These are phyloP conservation scores for Archaeoteleia sp. DNA, from an alignment of 2,888 invertebrate genomes.

Conservation along the genomic window DNA sequence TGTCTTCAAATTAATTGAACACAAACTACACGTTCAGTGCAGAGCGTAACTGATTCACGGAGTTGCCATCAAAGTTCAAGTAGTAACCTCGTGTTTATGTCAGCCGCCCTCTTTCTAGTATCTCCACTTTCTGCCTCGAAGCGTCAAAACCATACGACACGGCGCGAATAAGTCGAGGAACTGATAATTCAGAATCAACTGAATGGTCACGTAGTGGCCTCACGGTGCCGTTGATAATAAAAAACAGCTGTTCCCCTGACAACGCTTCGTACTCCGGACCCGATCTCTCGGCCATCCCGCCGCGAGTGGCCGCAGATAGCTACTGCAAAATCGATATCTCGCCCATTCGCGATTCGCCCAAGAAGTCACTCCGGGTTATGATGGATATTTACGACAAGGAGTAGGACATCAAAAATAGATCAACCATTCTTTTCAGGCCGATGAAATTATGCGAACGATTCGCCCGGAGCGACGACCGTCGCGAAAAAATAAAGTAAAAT, in stretches of 20 bases:
- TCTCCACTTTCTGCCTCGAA: neutral
- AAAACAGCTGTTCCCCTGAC: constrained; percentile 49
- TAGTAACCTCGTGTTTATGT: constrained; percentile 37
- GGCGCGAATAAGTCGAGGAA: constrained; percentile 23
- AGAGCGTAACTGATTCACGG: too few relatives aligned
- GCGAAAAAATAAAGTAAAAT: too few relatives aligned
- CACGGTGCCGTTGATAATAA: constrained; percentile 36
- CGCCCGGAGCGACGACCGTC: neutral
- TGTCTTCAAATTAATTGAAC: too few relatives aligned
- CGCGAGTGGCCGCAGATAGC: neutral
- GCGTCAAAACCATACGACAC: constrained; percentile 13
- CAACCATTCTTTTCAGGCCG: neutral
- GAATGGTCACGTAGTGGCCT: constrained; percentile 13
- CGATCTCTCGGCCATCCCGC: constrained; percentile 1
- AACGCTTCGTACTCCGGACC: constrained; percentile 16
- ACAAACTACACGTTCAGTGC: too few relatives aligned
- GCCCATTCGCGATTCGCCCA: neutral
- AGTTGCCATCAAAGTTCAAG: too few relatives aligned
- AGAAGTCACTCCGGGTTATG: constrained; percentile 3
- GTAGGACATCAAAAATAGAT: neutral
- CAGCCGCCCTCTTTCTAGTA: constrained; percentile 10
- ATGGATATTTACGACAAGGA: constrained; percentile 6
- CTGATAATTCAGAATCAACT: constrained; percentile 22
- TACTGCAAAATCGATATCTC: constrained; percentile 9
- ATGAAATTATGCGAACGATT: constrained; percentile 1